These are phyloP conservation scores for Tridacna crocea DNA, from an alignment of 2,888 invertebrate genomes.

Conservation along the genomic window DNA sequence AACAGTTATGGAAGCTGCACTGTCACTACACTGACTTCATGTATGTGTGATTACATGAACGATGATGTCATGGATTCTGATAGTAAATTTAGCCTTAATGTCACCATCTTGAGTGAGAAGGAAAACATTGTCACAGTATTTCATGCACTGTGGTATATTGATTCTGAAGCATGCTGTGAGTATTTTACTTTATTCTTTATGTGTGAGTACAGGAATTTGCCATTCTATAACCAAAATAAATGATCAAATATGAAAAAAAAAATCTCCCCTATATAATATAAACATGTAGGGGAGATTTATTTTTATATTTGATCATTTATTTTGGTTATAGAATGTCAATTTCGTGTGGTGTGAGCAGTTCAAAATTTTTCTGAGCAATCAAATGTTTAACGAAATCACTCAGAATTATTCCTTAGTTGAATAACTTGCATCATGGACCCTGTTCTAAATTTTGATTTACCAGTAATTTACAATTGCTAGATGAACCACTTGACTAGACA, in stretches of 20 bases:
- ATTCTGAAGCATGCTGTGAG: conserved; percentile 41
- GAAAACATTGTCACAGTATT: neutral
- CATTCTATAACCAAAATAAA: too few species aligned
- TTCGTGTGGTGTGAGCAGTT: neutral
- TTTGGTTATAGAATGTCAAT: too few species aligned
- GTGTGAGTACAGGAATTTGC: too few species aligned
- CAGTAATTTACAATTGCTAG: too few species aligned
- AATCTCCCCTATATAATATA: too few species aligned
- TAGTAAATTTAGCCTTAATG: conserved; percentile 22
- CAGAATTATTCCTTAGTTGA: too few species aligned
- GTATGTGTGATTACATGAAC: conserved; percentile 26
- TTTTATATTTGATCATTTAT: too few species aligned
- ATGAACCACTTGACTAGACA: too few species aligned
- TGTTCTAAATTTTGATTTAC: too few species aligned
- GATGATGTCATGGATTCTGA: conserved; percentile 15
- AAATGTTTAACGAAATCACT: neutral
- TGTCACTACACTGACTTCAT: conserved; percentile 24
- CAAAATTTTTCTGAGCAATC: neutral
- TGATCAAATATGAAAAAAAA: too few species aligned
- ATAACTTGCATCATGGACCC: too few species aligned
- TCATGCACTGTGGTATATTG: conserved; percentile 9
- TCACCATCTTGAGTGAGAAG: conserved; percentile 7
- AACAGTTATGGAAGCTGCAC: conserved; percentile 21
- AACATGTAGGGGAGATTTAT: too few species aligned
- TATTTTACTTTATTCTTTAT: neutral